These are phyloP conservation scores for Lissonota sp. DNA, from an alignment of 2,888 invertebrate genomes.

Conservation along the genomic window DNA sequence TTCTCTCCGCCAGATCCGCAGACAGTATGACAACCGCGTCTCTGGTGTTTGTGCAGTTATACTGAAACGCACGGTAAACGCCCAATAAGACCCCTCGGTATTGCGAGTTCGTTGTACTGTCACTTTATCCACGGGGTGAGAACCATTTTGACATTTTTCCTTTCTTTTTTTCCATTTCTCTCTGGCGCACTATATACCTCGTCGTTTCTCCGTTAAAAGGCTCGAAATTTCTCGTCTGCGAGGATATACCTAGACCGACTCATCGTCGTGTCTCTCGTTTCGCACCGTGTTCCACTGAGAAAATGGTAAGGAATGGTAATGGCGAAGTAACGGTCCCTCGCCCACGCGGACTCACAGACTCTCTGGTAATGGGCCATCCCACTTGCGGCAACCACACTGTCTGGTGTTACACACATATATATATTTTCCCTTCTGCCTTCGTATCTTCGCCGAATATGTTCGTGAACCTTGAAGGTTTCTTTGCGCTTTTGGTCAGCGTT, in stretches of 20 bases:
- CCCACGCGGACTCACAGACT: conserved; percentile 45
- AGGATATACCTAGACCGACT: not conserved
- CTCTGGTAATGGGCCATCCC: conserved; percentile 61
- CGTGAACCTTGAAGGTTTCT: too few relatives aligned
- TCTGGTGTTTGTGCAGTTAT: too few relatives aligned
- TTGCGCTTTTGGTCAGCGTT: too few relatives aligned
- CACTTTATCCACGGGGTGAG: conserved; percentile 18
- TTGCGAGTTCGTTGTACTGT: conserved; percentile 26
- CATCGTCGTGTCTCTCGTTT: conserved; percentile 17
- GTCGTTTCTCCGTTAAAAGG: conserved; percentile 14
- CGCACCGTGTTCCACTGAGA: conserved; percentile 31
- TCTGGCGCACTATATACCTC: not conserved
- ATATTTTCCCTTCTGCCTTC: too few relatives aligned
- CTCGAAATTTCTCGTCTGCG: conserved; percentile 21
- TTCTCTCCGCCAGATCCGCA: conserved; percentile 13
- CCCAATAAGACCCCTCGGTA: conserved; percentile 21
- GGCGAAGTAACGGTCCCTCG: conserved; percentile 52
- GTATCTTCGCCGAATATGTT: too few relatives aligned
- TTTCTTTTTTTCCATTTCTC: conserved; percentile 3
- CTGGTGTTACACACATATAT: too few relatives aligned
- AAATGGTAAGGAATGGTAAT: conserved; percentile 63
- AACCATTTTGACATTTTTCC: conserved; percentile 27
- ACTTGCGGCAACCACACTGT: not conserved
- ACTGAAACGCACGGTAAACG: conserved; percentile 22
- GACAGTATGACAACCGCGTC: not conserved